Conservation (phyloP, 2,888 invertebrate species). For the Cryptocephalus primarius region DNA sequence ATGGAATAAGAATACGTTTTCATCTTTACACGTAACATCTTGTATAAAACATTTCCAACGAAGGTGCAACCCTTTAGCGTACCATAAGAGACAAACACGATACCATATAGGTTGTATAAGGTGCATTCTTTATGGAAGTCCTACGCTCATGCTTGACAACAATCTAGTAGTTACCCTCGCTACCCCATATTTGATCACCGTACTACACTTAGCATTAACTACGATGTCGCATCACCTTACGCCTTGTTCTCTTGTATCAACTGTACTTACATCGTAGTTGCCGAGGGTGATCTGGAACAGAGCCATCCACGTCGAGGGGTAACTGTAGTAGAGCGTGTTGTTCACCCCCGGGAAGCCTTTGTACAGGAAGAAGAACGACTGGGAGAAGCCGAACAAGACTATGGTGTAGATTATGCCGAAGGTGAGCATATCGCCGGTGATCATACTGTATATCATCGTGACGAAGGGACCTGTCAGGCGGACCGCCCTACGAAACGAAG, state of each 20-base stretch:
- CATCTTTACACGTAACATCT: no score
- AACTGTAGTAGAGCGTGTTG: conserved; percentile 70
- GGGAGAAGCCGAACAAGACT: conserved; percentile 90
- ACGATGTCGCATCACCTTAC: no score
- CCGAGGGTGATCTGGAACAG: conserved; percentile 95
- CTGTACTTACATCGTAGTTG: conserved; percentile 83
- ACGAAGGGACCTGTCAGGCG: conserved; percentile 96
- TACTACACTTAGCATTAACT: no score
- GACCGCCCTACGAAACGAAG: conserved; percentile 57
- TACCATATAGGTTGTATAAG: no score
- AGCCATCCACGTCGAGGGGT: conserved; percentile 93
- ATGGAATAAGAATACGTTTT: neutral
- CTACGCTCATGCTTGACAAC: no score
- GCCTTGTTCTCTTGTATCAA: no score
- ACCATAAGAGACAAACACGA: no score
- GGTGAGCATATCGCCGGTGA: conserved; percentile 96
- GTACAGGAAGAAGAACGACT: conserved; percentile 90
- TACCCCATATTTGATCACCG: no score
- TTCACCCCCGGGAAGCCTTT: conserved; percentile 79
- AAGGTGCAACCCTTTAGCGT: no score
- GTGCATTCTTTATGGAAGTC: no score
- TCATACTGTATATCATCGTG: conserved; percentile 99
- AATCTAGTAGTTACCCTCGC: no score
- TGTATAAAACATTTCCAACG: no score
- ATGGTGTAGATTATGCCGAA: conserved; percentile 96